Base-by-base conservation (phyloP, 92 coral and sea anemone species). In the Palythoa caribaeorum region DNA sequence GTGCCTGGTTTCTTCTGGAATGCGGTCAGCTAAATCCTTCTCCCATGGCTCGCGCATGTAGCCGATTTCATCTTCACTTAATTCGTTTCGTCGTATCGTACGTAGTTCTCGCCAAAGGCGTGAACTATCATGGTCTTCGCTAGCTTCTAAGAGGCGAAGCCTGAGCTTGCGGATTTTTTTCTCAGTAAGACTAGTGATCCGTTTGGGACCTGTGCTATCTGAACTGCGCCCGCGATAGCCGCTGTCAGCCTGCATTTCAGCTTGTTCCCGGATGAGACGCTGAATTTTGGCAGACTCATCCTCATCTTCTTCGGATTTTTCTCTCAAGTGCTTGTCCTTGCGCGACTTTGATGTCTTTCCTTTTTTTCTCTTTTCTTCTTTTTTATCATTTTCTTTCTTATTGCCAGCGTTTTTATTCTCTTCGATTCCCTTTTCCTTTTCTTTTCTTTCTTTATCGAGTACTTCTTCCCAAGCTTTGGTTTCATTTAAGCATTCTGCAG, bases 101-200 rank as follows among this genome's bases (percentile, higher is more conserved):
- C 96, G 96, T 62, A 95, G 84, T 86, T 95, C 96, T 9, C 94
- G 88, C 65, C 96, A 94, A 14, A 95, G 87, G 6, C 90, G 90
- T 38, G 80, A 90, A 48, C 89, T 84, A 59, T 95, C 93, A 59
- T 83, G 65, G 11, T 93, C 88, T 15, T 84, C 89, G 38, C 78
- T 65, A 44, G 89, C 89, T 5, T 84, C 90, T 36, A 83, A 88
- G 48, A 94, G 96, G 38, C 98, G 94, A 59, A 74, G 88, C 17
- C 92, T 89, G 77, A 95, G 88, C 60, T 77, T 77, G 37, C 75
- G 81, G 37, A 94, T 91, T 35, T 91, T 95, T 38, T 37, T 37
- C 50, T 93, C 90, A 38, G 81, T 83, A 80, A 95, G 71, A 9
- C 72, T 80, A 21, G 87, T 90, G 36, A 88, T 52, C 10, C 73